phyloP scores from a whole-genome alignment of 2,888 invertebrate genomes.

The Megastigmus dorsalis region DNA sequence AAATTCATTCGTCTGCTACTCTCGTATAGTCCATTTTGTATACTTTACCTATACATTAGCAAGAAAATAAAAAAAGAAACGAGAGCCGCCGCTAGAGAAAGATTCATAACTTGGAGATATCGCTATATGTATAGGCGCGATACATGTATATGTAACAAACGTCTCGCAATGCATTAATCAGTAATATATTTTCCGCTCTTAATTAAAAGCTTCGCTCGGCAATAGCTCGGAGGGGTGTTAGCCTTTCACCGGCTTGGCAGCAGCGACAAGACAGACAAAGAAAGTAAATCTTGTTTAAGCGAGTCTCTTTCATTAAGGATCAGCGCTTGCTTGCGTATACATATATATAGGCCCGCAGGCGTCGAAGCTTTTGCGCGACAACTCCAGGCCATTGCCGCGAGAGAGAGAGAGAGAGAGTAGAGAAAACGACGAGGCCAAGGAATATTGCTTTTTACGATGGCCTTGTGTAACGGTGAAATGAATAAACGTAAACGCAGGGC shows the following conservation, averaged over 20 bases:
- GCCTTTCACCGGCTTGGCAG: too few relatives aligned
- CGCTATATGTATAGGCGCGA: too few relatives aligned
- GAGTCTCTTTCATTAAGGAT: constrained; percentile 39
- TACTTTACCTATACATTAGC: too few relatives aligned
- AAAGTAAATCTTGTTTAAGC: constrained; percentile 41
- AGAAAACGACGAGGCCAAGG: constrained; percentile 1
- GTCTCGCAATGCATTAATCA: neutral
- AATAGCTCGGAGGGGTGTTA: too few relatives aligned
- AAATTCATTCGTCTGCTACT: neutral
- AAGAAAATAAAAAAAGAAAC: too few relatives aligned
- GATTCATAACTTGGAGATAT: too few relatives aligned
- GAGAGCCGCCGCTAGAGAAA: too few relatives aligned
- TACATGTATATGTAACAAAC: too few relatives aligned
- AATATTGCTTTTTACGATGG: constrained; percentile 24
- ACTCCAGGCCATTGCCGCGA: too few relatives aligned
- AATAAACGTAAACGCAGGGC: constrained; percentile 26
- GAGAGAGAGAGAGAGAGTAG: neutral
- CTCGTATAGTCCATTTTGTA: too few relatives aligned
- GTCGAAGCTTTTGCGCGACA: constrained; percentile 21
- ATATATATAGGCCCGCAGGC: too few relatives aligned
- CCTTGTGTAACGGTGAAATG: neutral
- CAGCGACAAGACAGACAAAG: neutral
- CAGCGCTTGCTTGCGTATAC: too few relatives aligned
- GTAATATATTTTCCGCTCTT: constrained; percentile 19
- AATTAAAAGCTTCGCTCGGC: constrained; percentile 25